Evolutionary conservation across 2,888 invertebrate genomes (phyloP).

Genomic region (Leptopilina myrica): DNA sequence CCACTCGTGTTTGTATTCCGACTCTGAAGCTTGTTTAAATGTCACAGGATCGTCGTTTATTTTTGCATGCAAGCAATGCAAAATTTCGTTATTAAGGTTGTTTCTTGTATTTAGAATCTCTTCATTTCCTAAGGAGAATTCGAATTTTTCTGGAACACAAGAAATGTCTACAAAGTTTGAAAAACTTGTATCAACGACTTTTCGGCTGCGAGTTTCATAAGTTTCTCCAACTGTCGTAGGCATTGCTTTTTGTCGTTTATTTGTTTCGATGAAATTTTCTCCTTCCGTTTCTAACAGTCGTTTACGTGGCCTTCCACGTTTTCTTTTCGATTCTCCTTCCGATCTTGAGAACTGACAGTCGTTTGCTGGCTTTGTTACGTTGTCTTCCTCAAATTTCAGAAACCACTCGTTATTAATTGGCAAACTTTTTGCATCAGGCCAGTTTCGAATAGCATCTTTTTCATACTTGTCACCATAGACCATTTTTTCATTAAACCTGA

Average conservation of each 20-base stretch:
- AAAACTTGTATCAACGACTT: no score
- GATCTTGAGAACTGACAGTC: conserved; percentile 6
- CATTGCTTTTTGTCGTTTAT: not conserved
- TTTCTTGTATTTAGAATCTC: no score
- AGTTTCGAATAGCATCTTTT: conserved; percentile 10
- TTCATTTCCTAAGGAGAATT: no score
- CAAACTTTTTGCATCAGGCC: not conserved
- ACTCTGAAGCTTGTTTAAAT: conserved; percentile 27
- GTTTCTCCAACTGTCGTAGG: not conserved
- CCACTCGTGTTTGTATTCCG: conserved; percentile 39
- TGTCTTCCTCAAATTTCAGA: not conserved
- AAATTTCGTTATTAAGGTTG: no score
- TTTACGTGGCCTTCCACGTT: conserved; percentile 28
- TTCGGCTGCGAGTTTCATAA: no score
- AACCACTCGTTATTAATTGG: not conserved
- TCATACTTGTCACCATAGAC: conserved; percentile 54
- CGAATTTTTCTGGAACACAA: no score
- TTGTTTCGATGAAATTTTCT: conserved; percentile 1
- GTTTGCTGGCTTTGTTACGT: not conserved
- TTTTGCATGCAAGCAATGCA: no score
- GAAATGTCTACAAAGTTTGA: no score
- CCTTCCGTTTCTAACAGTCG: conserved; percentile 36
- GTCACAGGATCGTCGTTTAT: conserved; percentile 7
- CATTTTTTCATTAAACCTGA: conserved; percentile 55
- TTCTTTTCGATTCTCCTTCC: conserved; percentile 1